phyloP scores from a whole-genome alignment of 2,888 invertebrate genomes.

The Harpalus rufipes region DNA sequence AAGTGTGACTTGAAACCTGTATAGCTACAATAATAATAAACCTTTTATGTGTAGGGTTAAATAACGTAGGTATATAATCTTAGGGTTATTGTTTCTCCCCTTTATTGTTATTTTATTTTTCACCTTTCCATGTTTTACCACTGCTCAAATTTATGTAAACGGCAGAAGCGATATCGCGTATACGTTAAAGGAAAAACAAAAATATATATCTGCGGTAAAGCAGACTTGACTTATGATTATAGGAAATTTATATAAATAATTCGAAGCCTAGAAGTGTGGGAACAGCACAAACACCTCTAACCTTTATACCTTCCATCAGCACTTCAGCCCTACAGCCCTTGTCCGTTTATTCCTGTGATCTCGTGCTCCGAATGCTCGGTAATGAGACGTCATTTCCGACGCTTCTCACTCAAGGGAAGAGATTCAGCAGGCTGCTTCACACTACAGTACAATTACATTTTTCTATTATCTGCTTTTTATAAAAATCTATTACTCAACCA shows the following conservation, averaged over 20 bases:
- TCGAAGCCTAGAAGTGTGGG: background rate
- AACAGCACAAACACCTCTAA: background rate
- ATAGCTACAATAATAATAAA: background rate
- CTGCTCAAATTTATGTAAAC: background rate
- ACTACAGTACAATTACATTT: background rate
- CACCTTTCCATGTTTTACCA: background rate
- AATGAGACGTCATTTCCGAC: background rate
- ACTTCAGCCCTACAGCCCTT: background rate
- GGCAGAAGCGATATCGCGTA: background rate
- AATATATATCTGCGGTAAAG: background rate
- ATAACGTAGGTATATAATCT: background rate
- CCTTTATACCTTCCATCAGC: background rate
- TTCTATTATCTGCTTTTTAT: too few relatives aligned
- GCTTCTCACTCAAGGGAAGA: background rate
- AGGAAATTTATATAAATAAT: too few relatives aligned
- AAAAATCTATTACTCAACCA: too few relatives aligned
- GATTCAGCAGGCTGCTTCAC: background rate
- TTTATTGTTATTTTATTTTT: slow-evolving; percentile 1
- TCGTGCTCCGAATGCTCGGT: background rate
- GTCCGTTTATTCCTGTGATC: background rate
- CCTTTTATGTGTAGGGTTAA: background rate
- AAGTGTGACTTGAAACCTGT: background rate
- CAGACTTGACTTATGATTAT: background rate
- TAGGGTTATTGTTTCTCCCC: background rate
- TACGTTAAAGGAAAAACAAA: background rate